Evolutionary conservation across 2,113 vertebrate species (phyloP).

Genomic region (Ictidomys tridecemlineatus): DNA sequence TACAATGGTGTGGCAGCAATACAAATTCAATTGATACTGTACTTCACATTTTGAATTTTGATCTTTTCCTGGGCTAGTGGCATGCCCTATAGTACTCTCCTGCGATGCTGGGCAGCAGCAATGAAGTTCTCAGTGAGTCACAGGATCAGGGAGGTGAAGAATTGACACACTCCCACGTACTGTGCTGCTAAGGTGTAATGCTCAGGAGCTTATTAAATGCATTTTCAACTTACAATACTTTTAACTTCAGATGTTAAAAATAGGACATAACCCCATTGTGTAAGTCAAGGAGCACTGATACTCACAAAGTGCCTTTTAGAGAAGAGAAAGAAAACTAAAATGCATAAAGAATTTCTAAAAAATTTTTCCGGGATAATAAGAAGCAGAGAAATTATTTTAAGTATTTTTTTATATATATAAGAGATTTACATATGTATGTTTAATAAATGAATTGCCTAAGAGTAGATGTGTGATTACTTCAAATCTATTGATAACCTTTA

Average conservation of each 20-base stretch:
- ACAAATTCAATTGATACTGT: neutral
- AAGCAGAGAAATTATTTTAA: constrained; percentile 3
- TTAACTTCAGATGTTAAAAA: neutral
- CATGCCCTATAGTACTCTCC: neutral
- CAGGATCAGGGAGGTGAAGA: neutral
- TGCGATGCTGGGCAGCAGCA: neutral
- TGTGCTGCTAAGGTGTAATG: neutral
- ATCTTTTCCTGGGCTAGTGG: neutral
- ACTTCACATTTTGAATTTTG: neutral
- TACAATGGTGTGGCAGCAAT: neutral
- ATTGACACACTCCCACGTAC: neutral
- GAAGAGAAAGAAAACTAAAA: neutral
- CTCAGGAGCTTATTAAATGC: neutral
- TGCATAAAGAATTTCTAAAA: neutral
- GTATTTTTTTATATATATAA: neutral
- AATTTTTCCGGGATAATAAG: neutral
- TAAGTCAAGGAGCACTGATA: neutral
- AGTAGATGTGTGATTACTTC: neutral
- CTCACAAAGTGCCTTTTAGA: neutral
- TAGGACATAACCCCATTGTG: neutral
- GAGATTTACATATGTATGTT: neutral
- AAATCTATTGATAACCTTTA: neutral
- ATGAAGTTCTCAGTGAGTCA: neutral
- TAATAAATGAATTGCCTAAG: neutral
- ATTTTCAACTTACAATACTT: neutral